These are phyloP conservation scores for Zaprionus gabonicus DNA, from an alignment of 1,140 invertebrate genomes.

Conservation along the genomic window DNA sequence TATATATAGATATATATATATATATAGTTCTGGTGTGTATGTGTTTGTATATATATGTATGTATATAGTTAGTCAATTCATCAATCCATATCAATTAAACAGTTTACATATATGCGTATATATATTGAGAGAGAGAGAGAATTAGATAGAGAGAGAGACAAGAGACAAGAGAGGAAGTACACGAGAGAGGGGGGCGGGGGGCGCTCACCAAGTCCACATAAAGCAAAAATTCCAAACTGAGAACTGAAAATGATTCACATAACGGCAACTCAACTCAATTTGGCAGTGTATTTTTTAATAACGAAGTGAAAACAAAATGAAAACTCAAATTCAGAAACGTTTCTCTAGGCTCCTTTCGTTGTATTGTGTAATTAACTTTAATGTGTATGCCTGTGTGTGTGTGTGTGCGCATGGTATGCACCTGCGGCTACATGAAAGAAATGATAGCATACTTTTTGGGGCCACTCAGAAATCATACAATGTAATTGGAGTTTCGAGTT, in stretches of 20 bases:
- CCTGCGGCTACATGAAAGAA: conserved; percentile 7
- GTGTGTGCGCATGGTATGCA: background rate
- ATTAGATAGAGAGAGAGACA: conserved; percentile 46
- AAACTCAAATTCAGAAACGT: background rate
- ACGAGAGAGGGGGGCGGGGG: conserved; percentile 27
- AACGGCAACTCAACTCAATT: conserved; percentile 14
- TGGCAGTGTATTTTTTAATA: background rate
- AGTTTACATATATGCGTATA: conserved; percentile 57
- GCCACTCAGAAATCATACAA: conserved; percentile 63
- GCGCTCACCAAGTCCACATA: conserved; percentile 76
- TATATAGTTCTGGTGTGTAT: conserved; percentile 48
- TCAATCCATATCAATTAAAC: conserved; percentile 59
- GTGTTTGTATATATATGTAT: conserved; percentile 44
- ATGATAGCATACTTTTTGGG: conserved; percentile 26
- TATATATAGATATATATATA: conserved; percentile 51
- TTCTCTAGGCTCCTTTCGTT: background rate
- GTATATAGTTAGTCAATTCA: conserved; percentile 48
- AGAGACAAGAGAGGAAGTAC: conserved; percentile 60
- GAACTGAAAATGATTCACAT: conserved; percentile 25
- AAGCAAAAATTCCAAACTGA: conserved; percentile 47
- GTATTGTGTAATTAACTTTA: conserved; percentile 1
- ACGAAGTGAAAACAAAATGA: background rate
- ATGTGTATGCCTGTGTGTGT: background rate
- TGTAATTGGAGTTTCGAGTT: conserved; percentile 53
- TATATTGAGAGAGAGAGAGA: conserved; percentile 60